Evolutionary conservation across 2,113 vertebrate species (phyloP).

Genomic region (Zapornia atra): DNA sequence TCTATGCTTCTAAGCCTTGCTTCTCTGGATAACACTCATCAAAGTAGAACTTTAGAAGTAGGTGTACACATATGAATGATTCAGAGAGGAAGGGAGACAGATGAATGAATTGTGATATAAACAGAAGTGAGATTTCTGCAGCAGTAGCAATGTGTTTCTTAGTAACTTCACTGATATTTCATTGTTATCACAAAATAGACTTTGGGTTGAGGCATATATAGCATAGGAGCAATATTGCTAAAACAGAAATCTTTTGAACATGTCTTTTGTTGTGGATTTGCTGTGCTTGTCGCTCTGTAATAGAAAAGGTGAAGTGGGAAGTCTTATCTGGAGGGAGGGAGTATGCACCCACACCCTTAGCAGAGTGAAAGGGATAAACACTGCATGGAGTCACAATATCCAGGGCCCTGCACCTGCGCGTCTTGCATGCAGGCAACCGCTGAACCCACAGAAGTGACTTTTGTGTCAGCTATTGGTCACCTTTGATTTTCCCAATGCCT

Average conservation of each 20-base stretch:
- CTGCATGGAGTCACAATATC: fast-evolving
- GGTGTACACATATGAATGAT: background rate
- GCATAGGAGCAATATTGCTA: background rate
- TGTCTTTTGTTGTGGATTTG: background rate
- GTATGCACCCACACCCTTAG: fast-evolving
- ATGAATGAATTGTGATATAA: background rate
- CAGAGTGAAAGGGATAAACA: background rate
- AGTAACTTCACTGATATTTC: background rate
- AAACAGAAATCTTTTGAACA: background rate
- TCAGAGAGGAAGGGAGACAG: background rate
- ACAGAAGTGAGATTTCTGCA: background rate
- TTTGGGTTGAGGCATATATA: background rate
- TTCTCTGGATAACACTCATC: background rate
- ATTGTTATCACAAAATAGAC: background rate
- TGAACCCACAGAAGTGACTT: fast-evolving
- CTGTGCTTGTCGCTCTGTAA: background rate
- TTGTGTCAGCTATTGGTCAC: background rate
- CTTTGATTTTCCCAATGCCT: background rate
- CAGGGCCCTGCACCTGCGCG: background rate
- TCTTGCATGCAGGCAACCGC: background rate
- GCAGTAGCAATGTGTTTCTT: background rate
- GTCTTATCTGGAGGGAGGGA: background rate
- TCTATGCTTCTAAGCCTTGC: background rate
- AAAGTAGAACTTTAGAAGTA: background rate
- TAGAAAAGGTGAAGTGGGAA: background rate